Base-by-base conservation (phyloP, 92 coral and sea anemone genomes). In the Isaurus tuberculatus region DNA sequence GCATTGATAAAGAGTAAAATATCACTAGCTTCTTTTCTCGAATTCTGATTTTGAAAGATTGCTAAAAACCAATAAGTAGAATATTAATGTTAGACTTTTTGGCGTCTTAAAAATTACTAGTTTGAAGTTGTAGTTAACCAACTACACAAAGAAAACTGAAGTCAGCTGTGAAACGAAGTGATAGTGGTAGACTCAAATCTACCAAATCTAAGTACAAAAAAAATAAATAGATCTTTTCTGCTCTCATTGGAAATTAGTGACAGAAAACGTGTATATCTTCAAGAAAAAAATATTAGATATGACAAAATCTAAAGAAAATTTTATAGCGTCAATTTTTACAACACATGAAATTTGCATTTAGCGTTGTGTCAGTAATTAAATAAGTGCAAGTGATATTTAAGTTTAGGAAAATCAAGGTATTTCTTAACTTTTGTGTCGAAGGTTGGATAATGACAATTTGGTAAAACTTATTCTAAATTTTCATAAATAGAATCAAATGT, bases 311-410 rank as follows among this genome's bases (percentile, higher is more conserved):
- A 26, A 63, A 10, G 27, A 51, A 30, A 31, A 23, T 30, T 11
- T 26, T 75, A 37, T 10, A 58, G 55, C 69, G 36, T 77, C 55
- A 25, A 58, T 55, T 60, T 42, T 46, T 58, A 58, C 33, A 32
- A 77, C 68, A 28, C 82, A 57, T 57, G 68, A 75, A 77, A 77
- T 77, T 77, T 77, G 82, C 82, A 77, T 77, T 77, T 77, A 34
- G 53, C 42, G 82, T 34, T 77, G 82, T 77, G 70, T 57, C 49
- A 57, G 68, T 60, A 58, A 57, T 77, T 77, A 23, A 5, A 13
- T 53, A 77, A 58, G 31, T 58, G 70, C 36, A 57, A 77, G 69
- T 25, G 82, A 6, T 44, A 58, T 77, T 34, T 77, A 77, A 77
- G 43, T 34, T 60, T 15, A 66, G 26, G 10, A 42, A 22, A 10